Evolutionary conservation across 2,113 vertebrate genomes (phyloP), one percentile per base, ranked within the genome.

Genomic region (Ammodytes marinus): DNA sequence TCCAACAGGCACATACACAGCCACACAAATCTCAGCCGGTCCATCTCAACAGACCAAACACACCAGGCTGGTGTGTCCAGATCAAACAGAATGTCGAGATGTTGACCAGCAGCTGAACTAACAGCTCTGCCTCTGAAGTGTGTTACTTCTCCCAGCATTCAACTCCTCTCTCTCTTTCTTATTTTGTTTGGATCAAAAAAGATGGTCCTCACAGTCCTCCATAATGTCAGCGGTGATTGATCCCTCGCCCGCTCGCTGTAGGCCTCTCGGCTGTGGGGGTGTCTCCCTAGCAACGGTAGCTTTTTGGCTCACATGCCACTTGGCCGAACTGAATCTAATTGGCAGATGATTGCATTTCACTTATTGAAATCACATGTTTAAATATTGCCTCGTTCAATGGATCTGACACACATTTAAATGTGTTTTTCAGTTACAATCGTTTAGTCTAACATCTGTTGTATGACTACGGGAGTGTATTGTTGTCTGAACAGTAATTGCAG

Each of bases 31-130:
- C 55, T 42, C 2, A 0, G 6, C 52, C 9, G 1, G 70, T 60
- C 37, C 17, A 12, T 75, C n/a, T 59, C 27, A 50, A 69, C 39
- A 8, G 49, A 65, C 43, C 75, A 64, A 53, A 64, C 71, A 58
- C 77, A 64, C 42, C 55, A 73, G 78, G 79, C 82, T 47, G 39
- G 53, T 79, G 53, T 79, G 81, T 85, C 84, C 88, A 89, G 68
- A 90, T 92, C 86, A 91, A 93, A 91, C 80, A 91, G 55, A 83
- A 50, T 15, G 45, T 68, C 53, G 72, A 7, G 77, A 89, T 85
- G 87, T 92, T 84, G 78, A 73, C 75, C 82, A 65, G 91, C 91
- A 94, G 94, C 94, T 95, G 94, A 88, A 75, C 85, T 94, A 95
- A 95, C 83, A 91, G 59, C 73, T 60, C 73, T 60, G 77, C 53